Evolutionary conservation across 2,888 invertebrate species (phyloP).

Genomic region (Torymus tubicola): DNA sequence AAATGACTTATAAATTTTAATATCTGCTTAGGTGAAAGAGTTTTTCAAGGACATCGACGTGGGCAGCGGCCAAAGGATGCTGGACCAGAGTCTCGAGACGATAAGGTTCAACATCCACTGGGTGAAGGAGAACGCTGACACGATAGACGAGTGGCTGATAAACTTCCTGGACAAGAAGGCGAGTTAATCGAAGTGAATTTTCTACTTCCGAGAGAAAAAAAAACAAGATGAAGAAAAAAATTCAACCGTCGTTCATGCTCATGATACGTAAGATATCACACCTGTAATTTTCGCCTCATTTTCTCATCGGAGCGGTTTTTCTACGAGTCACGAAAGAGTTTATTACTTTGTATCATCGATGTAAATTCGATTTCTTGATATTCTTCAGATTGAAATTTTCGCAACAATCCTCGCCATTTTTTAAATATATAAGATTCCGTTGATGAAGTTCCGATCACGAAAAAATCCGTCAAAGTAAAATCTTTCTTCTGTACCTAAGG

Average conservation of each 20-base stretch:
- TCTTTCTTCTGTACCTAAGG: neutral
- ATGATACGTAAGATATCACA: slow-evolving; percentile 12
- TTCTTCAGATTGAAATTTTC: slow-evolving; percentile 7
- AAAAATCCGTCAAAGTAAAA: neutral
- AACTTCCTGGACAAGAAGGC: slow-evolving; percentile 68
- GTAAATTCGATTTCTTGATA: slow-evolving; percentile 17
- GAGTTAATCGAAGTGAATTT: slow-evolving; percentile 49
- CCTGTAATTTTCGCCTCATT: slow-evolving; percentile 13
- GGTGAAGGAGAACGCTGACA: slow-evolving; percentile 81
- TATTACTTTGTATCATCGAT: neutral
- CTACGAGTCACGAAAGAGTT: slow-evolving; percentile 5
- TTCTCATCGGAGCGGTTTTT: slow-evolving; percentile 17
- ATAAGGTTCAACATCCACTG: slow-evolving; percentile 90
- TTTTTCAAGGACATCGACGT: slow-evolving; percentile 79
- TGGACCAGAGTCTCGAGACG: slow-evolving; percentile 86
- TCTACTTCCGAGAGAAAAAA: slow-evolving; percentile 3
- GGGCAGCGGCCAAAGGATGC: slow-evolving; percentile 80
- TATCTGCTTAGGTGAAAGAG: slow-evolving; percentile 79
- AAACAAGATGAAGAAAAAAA: slow-evolving; percentile 12
- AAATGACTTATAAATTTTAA: neutral
- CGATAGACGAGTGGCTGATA: slow-evolving; percentile 79
- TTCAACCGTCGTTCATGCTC: slow-evolving; percentile 12
- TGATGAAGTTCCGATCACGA: neutral
- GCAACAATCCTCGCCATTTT: neutral
- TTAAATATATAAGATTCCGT: slow-evolving; percentile 1